Conservation (phyloP, 2,888 invertebrate species). For the Hipparchia sbordonii region DNA sequence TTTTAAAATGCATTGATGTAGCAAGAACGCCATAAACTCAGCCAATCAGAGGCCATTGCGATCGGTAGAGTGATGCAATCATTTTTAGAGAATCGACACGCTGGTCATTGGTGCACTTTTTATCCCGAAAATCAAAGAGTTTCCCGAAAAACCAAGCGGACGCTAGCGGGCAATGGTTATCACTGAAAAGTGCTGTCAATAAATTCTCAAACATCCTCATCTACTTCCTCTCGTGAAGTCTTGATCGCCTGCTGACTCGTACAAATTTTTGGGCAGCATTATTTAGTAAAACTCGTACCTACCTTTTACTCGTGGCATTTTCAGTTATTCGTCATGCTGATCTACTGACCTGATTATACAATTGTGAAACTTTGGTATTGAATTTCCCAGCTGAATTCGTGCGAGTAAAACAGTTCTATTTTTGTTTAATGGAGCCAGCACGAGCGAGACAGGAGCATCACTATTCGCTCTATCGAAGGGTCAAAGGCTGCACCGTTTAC, state of each 20-base stretch:
- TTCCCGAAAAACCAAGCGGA: no score
- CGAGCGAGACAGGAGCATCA: conserved; percentile 29
- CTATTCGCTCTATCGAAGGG: conserved; percentile 56
- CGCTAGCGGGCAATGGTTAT: no score
- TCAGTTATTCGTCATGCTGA: conserved; percentile 25
- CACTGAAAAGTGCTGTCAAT: no score
- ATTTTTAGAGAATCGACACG: no score
- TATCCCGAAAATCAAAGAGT: no score
- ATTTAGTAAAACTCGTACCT: conserved; percentile 3
- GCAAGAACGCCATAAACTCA: no score
- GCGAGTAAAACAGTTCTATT: conserved; percentile 20
- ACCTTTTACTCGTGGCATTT: conserved; percentile 18
- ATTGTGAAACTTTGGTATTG: conserved; percentile 31
- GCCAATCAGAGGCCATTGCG: no score
- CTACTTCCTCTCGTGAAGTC: no score
- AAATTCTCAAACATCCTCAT: no score
- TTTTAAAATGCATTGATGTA: no score
- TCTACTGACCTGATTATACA: conserved; percentile 31
- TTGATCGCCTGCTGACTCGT: not conserved
- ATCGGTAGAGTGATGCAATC: no score
- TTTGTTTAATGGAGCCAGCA: conserved; percentile 18
- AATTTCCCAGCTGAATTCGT: conserved; percentile 28
- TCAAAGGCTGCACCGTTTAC: conserved; percentile 64
- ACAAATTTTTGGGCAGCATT: not conserved
- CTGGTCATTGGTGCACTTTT: no score